Percentiles rank a stretch among this genome's conserved stretches.
These are phyloP conservation scores for Rhyzopertha dominica DNA, from an alignment of 1,140 invertebrate genomes.

Conservation along the genomic window DNA sequence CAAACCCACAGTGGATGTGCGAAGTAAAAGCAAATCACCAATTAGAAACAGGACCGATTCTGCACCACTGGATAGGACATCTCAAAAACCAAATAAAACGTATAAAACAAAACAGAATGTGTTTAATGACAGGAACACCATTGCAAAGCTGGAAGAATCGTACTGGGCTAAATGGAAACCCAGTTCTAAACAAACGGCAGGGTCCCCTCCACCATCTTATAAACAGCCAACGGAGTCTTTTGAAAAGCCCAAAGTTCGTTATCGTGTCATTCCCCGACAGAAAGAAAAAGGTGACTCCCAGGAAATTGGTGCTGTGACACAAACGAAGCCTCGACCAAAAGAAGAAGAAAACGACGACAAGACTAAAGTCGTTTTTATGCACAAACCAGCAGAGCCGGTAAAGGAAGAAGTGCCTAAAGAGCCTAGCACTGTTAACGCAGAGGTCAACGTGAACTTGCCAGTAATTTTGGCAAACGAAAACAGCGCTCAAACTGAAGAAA, in stretches of 20 bases:
- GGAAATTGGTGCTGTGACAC: neutral
- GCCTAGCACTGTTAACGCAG: neutral
- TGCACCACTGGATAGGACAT: no score
- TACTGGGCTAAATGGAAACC: constrained; percentile 43
- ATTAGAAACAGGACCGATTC: no score
- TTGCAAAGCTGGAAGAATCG: constrained; percentile 38
- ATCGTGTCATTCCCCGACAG: constrained; percentile 1
- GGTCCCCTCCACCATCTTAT: no score
- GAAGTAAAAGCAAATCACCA: no score
- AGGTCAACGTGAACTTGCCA: neutral
- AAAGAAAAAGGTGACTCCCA: neutral
- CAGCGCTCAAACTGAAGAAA: neutral
- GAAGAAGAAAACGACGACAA: constrained; percentile 8
- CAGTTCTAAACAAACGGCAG: neutral
- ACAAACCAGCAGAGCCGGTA: neutral
- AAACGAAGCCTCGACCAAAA: constrained; percentile 1
- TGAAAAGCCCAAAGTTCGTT: constrained; percentile 10
- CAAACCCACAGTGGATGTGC: no score
- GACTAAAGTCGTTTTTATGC: neutral
- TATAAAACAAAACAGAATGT: no score
- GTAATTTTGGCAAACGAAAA: neutral
- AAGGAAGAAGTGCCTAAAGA: constrained; percentile 5
- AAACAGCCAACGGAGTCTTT: neutral
- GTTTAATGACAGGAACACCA: no score
- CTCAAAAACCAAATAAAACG: no score